phyloP scores from a whole-genome alignment of 2,888 invertebrate species.

The Brenthis ino region DNA sequence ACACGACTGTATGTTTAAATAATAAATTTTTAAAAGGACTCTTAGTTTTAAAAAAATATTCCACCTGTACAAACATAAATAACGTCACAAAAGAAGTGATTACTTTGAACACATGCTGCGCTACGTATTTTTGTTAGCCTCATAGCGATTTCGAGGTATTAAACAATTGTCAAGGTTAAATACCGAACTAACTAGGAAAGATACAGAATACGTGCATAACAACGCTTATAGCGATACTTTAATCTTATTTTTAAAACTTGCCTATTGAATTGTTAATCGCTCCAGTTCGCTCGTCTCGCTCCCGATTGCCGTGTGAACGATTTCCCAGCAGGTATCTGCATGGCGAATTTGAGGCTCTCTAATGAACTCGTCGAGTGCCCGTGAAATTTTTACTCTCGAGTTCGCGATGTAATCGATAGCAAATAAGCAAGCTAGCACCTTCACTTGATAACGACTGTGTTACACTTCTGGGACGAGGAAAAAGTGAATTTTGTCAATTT shows the following conservation, averaged over 20 bases:
- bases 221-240: constrained; percentile 46
- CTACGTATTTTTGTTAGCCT: constrained; percentile 5
- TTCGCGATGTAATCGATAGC: constrained; percentile 65
- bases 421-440: constrained; percentile 58
- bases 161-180: constrained; percentile 38
- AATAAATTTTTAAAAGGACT: neutral
- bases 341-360: constrained; percentile 59
- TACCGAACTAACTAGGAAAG: constrained; percentile 52
- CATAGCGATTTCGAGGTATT: constrained; percentile 18
- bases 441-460: constrained; percentile 20
- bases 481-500: constrained; percentile 71
- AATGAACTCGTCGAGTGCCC: constrained; percentile 57
- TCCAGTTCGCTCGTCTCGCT: constrained; percentile 73
- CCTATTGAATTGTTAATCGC: constrained; percentile 73
- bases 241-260: constrained; percentile 57
- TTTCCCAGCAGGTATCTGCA: constrained; percentile 55
- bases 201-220: constrained; percentile 54
- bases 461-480: constrained; percentile 57
- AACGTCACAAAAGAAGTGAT: constrained; percentile 14
- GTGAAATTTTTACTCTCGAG: constrained; percentile 66
- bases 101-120: constrained; percentile 5
- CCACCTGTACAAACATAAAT: constrained; percentile 11
- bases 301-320: constrained; percentile 77
- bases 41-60: constrained; percentile 4
- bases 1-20: constrained; percentile 1